These are phyloP conservation scores for Andricus curvator DNA, from an alignment of 2,888 invertebrate species.

Conservation along the genomic window DNA sequence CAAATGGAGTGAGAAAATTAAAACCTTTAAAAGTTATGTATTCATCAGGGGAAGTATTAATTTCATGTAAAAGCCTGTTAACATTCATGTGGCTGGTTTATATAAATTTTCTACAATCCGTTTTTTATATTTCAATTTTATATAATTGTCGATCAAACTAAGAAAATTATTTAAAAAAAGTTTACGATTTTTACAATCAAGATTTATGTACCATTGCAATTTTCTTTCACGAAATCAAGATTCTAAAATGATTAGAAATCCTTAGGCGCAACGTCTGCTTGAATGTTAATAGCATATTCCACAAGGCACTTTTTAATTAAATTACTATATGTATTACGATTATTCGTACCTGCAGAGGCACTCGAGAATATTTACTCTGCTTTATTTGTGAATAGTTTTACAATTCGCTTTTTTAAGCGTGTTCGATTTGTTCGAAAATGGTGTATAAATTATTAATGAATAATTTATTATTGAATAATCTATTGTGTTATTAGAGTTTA, in stretches of 20 bases:
- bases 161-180: conserved; percentile 27
- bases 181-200: conserved; percentile 4
- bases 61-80: conserved; percentile 43
- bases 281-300: conserved; percentile 10
- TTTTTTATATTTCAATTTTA: conserved; percentile 46
- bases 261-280: not conserved
- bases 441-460: conserved; percentile 12
- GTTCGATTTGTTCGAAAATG: not conserved
- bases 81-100: conserved; percentile 41
- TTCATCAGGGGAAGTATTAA: conserved; percentile 1
- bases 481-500: not conserved
- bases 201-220: not conserved
- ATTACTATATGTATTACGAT: not conserved
- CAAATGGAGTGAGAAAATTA: conserved; percentile 63
- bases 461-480: not conserved
- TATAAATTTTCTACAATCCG: conserved; percentile 49
- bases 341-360: conserved; percentile 15
- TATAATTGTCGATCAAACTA: conserved; percentile 46
- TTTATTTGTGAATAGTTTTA: not conserved
- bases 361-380: conserved; percentile 4
- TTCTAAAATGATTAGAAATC: not conserved
- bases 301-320: not conserved
- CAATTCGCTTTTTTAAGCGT: not conserved
- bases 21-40: not conserved
- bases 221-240: not conserved